Conservation (phyloP, 2,888 invertebrate genomes). For the Unio pictorum region DNA sequence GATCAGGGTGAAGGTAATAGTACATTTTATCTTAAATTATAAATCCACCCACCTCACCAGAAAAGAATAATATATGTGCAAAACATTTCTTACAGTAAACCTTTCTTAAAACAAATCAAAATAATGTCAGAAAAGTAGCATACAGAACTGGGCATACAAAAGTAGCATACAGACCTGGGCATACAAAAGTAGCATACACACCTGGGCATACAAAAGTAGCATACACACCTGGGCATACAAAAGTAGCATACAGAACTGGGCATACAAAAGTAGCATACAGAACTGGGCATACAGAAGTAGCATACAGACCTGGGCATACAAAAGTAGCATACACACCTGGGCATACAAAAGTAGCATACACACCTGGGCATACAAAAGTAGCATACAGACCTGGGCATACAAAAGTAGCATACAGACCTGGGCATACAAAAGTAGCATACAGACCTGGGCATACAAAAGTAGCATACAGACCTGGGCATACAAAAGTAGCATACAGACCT, state of each 20-base stretch:
- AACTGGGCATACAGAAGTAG: background rate
- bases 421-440: slow-evolving; percentile 79
- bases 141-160: too few relatives aligned
- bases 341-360: slow-evolving; percentile 78
- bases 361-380: background rate
- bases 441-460: slow-evolving; percentile 85
- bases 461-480: slow-evolving; percentile 83
- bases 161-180: slow-evolving; percentile 79
- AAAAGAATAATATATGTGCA: too few relatives aligned
- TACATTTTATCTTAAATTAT: too few relatives aligned
- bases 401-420: slow-evolving; percentile 78
- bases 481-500: slow-evolving; percentile 76
- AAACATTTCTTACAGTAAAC: background rate
- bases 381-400: slow-evolving; percentile 83
- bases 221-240: slow-evolving; percentile 85
- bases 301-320: slow-evolving; percentile 84
- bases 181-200: slow-evolving; percentile 75
- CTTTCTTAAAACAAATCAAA: background rate
- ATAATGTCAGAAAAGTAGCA: too few relatives aligned
- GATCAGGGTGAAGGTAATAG: too few relatives aligned
- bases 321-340: slow-evolving; percentile 76
- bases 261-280: slow-evolving; percentile 77
- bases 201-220: slow-evolving; percentile 85
- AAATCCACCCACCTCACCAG: too few relatives aligned
- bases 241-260: slow-evolving; percentile 77